Evolutionary conservation across 1,140 invertebrate genomes (phyloP), one percentile per base, ranked within the genome.

Genomic region (Bilobella aurantiaca): DNA sequence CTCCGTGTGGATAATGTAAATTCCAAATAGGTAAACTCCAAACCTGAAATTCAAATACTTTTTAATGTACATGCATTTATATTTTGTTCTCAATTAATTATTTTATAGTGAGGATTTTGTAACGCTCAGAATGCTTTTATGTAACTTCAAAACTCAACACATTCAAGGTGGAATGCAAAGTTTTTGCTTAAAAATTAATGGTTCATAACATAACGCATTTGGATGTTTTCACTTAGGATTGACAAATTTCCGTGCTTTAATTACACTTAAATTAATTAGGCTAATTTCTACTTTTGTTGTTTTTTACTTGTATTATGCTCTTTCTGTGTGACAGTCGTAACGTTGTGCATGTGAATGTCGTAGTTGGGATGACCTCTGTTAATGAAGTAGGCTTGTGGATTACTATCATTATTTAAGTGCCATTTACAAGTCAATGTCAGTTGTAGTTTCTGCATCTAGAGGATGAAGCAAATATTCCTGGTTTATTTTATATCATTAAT

Each of bases 321-420:
- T 42, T 42, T 42, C 34, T 42, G 8, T 42, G 8, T 53, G 49
- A 23, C 49, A 42, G 37, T n/a, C n/a, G 37, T 5, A 18, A 53
- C 49, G 21, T 53, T 53, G 49, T 53, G 49, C 49, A 53, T 53
- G 49, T 53, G 23, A 23, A 53, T 53, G 49, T 53, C 49, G 21
- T 18, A 53, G 49, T 53, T 53, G 5, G 49, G 49, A 23, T 53
- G 49, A 14, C 12, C 12, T 5, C 49, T 12, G 49, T 53, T 53
- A 23, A 53, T 18, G 21, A 53, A 53, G 23, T 53, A 53, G 12
- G 49, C 49, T 8, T 14, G 12, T 8, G 49, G 12, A 53, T 12
- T 53, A 53, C 25, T 23, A 23, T 53, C 25, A 16, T 18, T 5
- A 23, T 23, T 23, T 53, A 12, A 18, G 23, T 53, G 8, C 49